Percentiles rank a stretch among this genome's conserved stretches.
Conservation (phyloP, 2,888 invertebrate genomes). For the Tipula helvola region DNA sequence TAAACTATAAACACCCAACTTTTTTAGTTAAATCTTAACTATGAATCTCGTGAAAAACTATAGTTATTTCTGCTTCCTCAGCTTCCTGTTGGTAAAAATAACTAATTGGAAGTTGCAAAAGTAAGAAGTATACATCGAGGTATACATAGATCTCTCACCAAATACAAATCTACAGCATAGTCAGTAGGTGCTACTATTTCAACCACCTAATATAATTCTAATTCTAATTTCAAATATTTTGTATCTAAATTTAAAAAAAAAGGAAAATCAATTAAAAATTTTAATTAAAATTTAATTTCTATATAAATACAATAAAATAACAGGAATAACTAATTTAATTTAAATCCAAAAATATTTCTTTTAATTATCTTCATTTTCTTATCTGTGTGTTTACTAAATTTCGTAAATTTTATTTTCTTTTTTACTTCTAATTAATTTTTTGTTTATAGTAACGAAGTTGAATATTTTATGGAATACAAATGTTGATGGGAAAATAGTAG, state of each 20-base stretch:
- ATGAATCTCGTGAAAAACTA: too few relatives aligned
- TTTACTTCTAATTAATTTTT: not conserved
- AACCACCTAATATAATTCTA: not conserved
- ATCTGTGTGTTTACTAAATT: not conserved
- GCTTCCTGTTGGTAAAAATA: too few relatives aligned
- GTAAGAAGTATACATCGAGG: not conserved
- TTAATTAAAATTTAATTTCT: not conserved
- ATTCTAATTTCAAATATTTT: not conserved
- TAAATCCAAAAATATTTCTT: not conserved
- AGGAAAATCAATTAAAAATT: not conserved
- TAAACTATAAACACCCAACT: too few relatives aligned
- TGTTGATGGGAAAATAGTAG: too few relatives aligned
- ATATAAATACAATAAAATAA: not conserved
- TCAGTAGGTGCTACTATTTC: too few relatives aligned
- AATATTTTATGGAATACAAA: too few relatives aligned
- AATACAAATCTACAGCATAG: not conserved
- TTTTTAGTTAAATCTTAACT: too few relatives aligned
- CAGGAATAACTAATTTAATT: not conserved
- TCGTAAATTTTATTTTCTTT: not conserved
- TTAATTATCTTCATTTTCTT: not conserved
- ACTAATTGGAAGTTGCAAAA: too few relatives aligned
- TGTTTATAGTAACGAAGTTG: too few relatives aligned
- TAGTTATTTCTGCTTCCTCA: too few relatives aligned
- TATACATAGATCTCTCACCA: not conserved
- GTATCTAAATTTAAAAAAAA: not conserved